phyloP scores from a whole-genome alignment of 2,797 vertebrate genomes.

The Onychomys torridus region DNA sequence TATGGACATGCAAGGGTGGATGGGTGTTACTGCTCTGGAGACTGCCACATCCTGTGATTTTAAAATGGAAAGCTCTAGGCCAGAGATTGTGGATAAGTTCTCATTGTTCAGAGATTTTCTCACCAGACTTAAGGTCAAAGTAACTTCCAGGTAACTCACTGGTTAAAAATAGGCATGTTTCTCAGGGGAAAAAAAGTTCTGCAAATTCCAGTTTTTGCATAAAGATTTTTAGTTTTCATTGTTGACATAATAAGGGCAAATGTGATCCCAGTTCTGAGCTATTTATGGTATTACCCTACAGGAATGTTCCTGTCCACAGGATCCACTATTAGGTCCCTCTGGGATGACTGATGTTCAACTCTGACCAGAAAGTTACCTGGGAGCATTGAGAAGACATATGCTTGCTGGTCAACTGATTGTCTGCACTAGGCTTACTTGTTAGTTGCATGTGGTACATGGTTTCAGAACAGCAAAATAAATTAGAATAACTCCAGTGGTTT shows the following conservation, averaged over 20 bases:
- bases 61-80: conserved; percentile 55
- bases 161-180: conserved; percentile 54
- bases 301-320: neutral
- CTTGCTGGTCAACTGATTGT: conserved; percentile 32
- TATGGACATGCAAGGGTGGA: neutral
- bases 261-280: neutral
- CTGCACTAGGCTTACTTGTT: neutral
- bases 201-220: conserved; percentile 28
- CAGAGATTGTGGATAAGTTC: conserved; percentile 50
- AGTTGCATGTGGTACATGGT: neutral
- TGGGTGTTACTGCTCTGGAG: conserved; percentile 18
- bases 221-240: conserved; percentile 26
- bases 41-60: conserved; percentile 45
- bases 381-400: neutral
- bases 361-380: neutral
- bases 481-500: neutral
- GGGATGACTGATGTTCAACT: neutral
- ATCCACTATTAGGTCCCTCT: neutral
- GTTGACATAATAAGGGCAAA: conserved; percentile 6
- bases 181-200: neutral
- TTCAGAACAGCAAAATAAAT: conserved; percentile 56
- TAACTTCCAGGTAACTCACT: conserved; percentile 51
- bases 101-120: conserved; percentile 13
- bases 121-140: conserved; percentile 38
- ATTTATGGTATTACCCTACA: neutral